Percentiles rank a stretch among this genome's conserved stretches.
Evolutionary conservation across 1,140 invertebrate species (phyloP).

Genomic region (Musca domestica): DNA sequence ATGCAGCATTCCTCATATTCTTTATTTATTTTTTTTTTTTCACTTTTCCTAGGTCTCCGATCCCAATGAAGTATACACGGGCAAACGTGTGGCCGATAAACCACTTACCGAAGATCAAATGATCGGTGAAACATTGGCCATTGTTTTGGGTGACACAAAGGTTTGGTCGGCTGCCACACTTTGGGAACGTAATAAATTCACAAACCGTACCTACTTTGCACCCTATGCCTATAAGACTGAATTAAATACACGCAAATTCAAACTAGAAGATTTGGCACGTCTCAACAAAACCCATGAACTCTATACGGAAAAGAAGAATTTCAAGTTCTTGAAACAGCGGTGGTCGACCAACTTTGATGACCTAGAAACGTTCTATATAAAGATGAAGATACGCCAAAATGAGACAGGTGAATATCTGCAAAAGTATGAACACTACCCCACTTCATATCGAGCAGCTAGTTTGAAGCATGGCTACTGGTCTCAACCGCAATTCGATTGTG

Average conservation of each 20-base stretch:
- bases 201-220: slow-evolving; percentile 88
- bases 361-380: slow-evolving; percentile 88
- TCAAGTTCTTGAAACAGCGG: slow-evolving; percentile 82
- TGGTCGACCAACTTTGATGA: slow-evolving; percentile 93
- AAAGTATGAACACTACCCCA: slow-evolving; percentile 88
- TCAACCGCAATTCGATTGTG: slow-evolving; percentile 90
- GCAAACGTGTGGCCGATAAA: slow-evolving; percentile 82
- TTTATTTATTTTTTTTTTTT: neutral
- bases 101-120: slow-evolving; percentile 91
- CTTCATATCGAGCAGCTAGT: slow-evolving; percentile 82
- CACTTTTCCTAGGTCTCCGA: slow-evolving; percentile 73
- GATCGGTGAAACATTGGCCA: slow-evolving; percentile 87
- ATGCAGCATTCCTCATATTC: neutral
- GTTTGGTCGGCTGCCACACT: slow-evolving; percentile 90
- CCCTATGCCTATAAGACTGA: slow-evolving; percentile 90
- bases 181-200: slow-evolving; percentile 96
- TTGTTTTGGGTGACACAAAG: slow-evolving; percentile 86
- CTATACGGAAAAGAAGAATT: slow-evolving; percentile 84
- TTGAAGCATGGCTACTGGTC: slow-evolving; percentile 91
- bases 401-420: slow-evolving; percentile 78
- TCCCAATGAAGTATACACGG: slow-evolving; percentile 90
- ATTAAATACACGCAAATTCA: slow-evolving; percentile 79
- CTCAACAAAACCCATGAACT: slow-evolving; percentile 76
- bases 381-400: slow-evolving; percentile 88
- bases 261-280: slow-evolving; percentile 82